Evolutionary conservation across 2,888 invertebrate species (phyloP), one percentile per base, ranked within the genome.

Genomic region (Xiphydria camelus): DNA sequence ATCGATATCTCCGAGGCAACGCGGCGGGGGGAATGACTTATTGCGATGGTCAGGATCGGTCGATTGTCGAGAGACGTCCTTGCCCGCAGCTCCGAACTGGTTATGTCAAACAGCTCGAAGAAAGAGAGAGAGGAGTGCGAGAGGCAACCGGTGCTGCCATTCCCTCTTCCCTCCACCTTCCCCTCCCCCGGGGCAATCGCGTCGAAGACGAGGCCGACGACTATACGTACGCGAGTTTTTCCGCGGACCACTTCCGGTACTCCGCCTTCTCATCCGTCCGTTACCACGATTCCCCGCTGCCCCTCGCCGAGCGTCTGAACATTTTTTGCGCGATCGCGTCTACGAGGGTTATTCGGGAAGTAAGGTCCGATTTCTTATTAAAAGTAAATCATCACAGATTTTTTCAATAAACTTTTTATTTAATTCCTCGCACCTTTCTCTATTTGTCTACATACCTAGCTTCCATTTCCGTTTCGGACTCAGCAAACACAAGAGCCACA

Each of bases 41-140:
- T 61, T 60, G 60, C 48, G 53, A 23, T 60, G 60, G 60, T 61
- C 58, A 61, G 57, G 45, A 41, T 45, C 49, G 46, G 41, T 29
- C 49, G 57, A 60, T 60, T 60, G 52, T 52, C 51, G 38, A 20
- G 39, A 41, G 45, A 41, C 58, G 53, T 56, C 58, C 59, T 60
- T 59, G 59, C 58, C 56, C 53, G 53, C 46, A 59, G 59, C 60
- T 57, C 48, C 57, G 59, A 61, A 61, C 61, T 61, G 61, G 57
- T 61, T 61, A 61, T 57, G 57, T 61, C 61, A 61, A 61, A 57
- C 52, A 55, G 55, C 45, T 50, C 53, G 14, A 4, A 33, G 17
- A 17, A 17, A 33, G 33, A 3, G 15, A 14, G 15, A 17, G 18
- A 33, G 26, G 12, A 25, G 25, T 1, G n/a, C 1, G 25, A 1